Conservation (phyloP, 2,888 invertebrate species). For the Ornithoptera priamus region DNA sequence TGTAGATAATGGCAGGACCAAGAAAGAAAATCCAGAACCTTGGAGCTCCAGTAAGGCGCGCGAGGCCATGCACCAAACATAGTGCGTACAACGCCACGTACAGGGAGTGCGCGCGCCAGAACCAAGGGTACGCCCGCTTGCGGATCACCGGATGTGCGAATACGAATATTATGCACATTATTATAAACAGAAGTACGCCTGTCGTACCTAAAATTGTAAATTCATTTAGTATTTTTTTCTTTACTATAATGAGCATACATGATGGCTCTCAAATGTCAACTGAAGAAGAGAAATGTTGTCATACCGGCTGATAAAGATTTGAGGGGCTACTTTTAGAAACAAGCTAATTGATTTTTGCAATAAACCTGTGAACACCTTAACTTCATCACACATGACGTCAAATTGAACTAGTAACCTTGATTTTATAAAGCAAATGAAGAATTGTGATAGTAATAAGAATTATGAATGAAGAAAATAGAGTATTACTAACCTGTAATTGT, state of each 20-base stretch:
- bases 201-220: conserved; percentile 83
- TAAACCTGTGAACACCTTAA: too few relatives aligned
- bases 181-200: conserved; percentile 91
- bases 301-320: too few relatives aligned
- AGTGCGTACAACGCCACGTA: conserved; percentile 92
- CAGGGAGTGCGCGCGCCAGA: conserved; percentile 95
- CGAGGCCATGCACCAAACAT: conserved; percentile 93
- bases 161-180: conserved; percentile 97
- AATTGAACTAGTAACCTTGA: too few relatives aligned
- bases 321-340: too few relatives aligned
- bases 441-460: too few relatives aligned
- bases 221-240: not conserved
- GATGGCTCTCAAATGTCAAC: too few relatives aligned
- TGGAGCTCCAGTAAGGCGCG: conserved; percentile 93
- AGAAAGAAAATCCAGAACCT: conserved; percentile 97
- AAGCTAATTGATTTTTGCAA: too few relatives aligned
- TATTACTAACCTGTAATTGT: conserved; percentile 90
- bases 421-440: too few relatives aligned
- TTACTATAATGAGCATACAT: too few relatives aligned
- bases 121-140: conserved; percentile 96
- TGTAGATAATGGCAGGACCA: conserved; percentile 93
- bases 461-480: not conserved
- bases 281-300: too few relatives aligned
- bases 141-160: conserved; percentile 96
- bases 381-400: too few relatives aligned